phyloP scores from a whole-genome alignment of 2,888 invertebrate species.

The Epsilonema sp. region DNA sequence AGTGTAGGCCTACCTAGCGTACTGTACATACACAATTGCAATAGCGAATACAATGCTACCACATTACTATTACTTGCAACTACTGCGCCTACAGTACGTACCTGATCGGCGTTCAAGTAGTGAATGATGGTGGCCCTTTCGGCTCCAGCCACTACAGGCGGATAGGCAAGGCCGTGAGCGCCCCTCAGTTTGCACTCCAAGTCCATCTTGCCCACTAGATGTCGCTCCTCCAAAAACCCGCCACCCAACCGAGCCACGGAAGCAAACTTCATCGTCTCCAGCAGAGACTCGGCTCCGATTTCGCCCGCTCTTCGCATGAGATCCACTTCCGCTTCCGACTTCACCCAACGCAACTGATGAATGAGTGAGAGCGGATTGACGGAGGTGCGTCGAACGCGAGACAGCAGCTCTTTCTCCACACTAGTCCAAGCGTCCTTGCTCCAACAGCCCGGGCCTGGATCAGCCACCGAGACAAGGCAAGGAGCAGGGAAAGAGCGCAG shows the following conservation, averaged over 20 bases:
- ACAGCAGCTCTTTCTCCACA: no score
- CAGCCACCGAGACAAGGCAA: no score
- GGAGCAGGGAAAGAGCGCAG: not conserved
- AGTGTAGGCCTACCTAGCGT: no score
- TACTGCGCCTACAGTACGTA: no score
- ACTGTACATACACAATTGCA: no score
- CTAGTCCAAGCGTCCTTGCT: not conserved
- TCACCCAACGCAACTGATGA: slow-evolving; percentile 50
- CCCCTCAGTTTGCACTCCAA: slow-evolving; percentile 59
- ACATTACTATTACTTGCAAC: no score
- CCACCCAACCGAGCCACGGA: no score
- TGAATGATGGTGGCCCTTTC: slow-evolving; percentile 76
- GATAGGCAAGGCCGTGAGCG: slow-evolving; percentile 83
- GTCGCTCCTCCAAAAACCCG: slow-evolving; percentile 59
- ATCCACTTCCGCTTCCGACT: slow-evolving; percentile 59
- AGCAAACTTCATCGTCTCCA: slow-evolving; percentile 49
- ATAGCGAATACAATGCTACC: no score
- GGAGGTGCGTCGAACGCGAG: no score
- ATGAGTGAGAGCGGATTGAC: slow-evolving; percentile 22
- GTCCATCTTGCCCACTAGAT: slow-evolving; percentile 62
- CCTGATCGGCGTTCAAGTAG: slow-evolving; percentile 72
- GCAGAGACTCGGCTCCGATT: slow-evolving; percentile 57
- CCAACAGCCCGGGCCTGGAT: no score
- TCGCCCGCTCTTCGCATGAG: slow-evolving; percentile 64
- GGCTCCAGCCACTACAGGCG: slow-evolving; percentile 86